These are phyloP conservation scores for Hirudo medicinalis DNA, from an alignment of 1,140 invertebrate species.

Conservation along the genomic window DNA sequence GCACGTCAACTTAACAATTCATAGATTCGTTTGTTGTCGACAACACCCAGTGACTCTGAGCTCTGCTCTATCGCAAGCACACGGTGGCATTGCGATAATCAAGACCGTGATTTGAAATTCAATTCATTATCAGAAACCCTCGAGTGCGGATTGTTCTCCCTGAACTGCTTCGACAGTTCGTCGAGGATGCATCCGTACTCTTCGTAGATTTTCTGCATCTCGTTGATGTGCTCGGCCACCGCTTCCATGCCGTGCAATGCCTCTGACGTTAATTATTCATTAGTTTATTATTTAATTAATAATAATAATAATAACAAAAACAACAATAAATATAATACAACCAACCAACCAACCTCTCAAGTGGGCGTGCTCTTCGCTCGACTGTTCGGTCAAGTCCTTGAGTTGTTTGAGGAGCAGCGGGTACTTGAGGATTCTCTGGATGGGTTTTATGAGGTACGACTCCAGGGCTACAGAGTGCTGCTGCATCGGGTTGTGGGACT, in stretches of 20 bases:
- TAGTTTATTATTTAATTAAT: not conserved
- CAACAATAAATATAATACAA: no score
- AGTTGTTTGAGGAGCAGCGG: conserved; percentile 85
- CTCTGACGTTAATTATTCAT: conserved; percentile 46
- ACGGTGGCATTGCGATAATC: no score
- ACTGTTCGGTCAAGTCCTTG: conserved; percentile 75
- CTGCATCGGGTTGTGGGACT: conserved; percentile 73
- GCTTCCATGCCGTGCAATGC: conserved; percentile 90
- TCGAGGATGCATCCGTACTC: conserved; percentile 94
- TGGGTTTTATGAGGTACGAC: conserved; percentile 96
- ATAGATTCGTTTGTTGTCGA: no score
- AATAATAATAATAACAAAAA: not conserved
- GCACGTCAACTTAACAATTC: no score
- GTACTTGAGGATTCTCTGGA: conserved; percentile 94
- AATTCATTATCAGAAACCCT: conserved; percentile 32
- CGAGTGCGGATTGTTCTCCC: conserved; percentile 32
- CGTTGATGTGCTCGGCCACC: conserved; percentile 97
- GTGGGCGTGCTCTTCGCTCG: conserved; percentile 81
- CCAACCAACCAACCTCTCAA: conserved; percentile 55
- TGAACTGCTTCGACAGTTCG: conserved; percentile 34
- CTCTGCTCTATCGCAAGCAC: no score
- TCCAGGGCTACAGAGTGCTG: conserved; percentile 85
- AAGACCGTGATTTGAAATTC: not conserved
- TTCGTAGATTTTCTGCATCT: conserved; percentile 98
- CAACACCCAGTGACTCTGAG: no score